These are phyloP conservation scores for Mongoloraphidia duomilia DNA, from an alignment of 2,888 invertebrate species.

Conservation along the genomic window DNA sequence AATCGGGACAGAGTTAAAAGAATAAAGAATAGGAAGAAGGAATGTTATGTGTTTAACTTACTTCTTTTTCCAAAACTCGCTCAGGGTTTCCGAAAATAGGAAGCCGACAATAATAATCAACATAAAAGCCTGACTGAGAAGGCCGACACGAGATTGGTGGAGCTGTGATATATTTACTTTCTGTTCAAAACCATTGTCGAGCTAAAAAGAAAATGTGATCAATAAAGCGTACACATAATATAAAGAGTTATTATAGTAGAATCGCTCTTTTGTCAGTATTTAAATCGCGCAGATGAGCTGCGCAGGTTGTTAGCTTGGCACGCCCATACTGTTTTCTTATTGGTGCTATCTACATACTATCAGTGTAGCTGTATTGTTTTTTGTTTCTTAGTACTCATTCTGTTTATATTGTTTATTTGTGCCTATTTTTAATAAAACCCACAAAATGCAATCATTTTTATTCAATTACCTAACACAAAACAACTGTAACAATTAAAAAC, in stretches of 20 bases:
- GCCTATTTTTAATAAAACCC: too few species aligned
- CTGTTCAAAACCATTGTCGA: conserved; percentile 19
- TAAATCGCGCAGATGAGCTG: neutral
- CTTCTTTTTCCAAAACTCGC: conserved; percentile 90
- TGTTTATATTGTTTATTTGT: too few species aligned
- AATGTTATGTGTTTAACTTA: conserved; percentile 30
- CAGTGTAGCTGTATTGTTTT: too few species aligned
- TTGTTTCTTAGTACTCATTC: too few species aligned
- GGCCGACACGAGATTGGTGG: conserved; percentile 78
- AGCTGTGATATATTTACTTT: conserved; percentile 70
- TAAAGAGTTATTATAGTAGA: neutral
- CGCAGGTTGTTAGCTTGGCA: conserved; percentile 14
- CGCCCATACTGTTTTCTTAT: conserved; percentile 20
- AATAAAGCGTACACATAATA: neutral
- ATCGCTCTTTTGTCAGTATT: too few species aligned
- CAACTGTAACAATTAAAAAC: too few species aligned
- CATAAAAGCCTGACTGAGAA: conserved; percentile 82
- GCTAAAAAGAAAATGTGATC: neutral
- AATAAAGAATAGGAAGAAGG: neutral
- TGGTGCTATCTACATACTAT: conserved; percentile 19
- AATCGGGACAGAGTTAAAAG: neutral
- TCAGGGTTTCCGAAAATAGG: conserved; percentile 78
- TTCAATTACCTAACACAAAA: too few species aligned
- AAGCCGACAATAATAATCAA: conserved; percentile 79
- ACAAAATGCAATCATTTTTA: too few species aligned